Evolutionary conservation across 1,140 invertebrate genomes (phyloP), one percentile per base, ranked within the genome.

Genomic region (Mylabris phalerata): DNA sequence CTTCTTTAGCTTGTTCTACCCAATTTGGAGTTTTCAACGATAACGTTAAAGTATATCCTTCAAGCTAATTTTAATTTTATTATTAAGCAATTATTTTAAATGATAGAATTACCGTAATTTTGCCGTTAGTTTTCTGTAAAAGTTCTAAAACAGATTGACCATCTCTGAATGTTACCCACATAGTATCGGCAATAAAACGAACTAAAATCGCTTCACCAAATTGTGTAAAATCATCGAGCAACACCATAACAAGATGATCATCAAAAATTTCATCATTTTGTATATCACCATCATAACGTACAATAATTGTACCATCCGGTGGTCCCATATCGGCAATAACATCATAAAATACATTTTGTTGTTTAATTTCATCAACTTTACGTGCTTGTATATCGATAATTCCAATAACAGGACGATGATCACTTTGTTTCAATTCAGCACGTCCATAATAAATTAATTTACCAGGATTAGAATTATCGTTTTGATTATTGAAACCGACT

Each of bases 351-450:
- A 94, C 84, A 70, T 78, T 67, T 76, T 85, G 78, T 9, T 92
- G 81, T 64, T 83, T 84, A 9, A 84, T 79, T 24, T 84, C 80
- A 70, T 93, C 84, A 0, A 95, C 85, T 68, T 84, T 81, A 61
- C 88, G 78, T 3, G 93, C 84, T 65, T 97, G 92, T 19, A 95
- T 82, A 75, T 97, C 92, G 64, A 98, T 82, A 38, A 93, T 82
- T 1, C 87, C 90, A 61, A 96, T 85, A 0, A 98, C 94, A 9
- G 95, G 95, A 55, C 94, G 81, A 77, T 99, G 97, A 78, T 99
- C 97, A 70, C 95, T 98, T 71, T 98, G 96, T 74, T 98, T 98
- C 45, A 99, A 78, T 75, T 98, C 94, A 4, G 92, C 90, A 62
- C 92, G 78, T 0, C 94, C 92, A 73, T 98, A 98, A 75, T 92